Evolutionary conservation across 2,113 vertebrate genomes (phyloP).

Genomic region (Melanostigma gelatinosum): DNA sequence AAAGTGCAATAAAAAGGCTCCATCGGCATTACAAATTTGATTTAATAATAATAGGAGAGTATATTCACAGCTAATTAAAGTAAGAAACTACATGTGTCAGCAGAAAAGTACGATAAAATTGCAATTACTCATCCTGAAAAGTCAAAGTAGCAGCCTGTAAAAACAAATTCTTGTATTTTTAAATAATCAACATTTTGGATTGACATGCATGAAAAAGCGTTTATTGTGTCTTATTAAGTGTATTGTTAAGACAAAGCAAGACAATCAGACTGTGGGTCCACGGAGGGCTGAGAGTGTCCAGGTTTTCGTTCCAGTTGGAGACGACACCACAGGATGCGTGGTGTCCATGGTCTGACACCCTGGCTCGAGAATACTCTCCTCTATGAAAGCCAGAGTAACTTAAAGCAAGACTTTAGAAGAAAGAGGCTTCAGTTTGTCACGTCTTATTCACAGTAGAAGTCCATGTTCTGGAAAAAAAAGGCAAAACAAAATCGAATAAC

Average conservation of each 20-base stretch:
- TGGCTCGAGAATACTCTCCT: background rate
- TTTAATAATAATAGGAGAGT: background rate
- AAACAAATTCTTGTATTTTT: background rate
- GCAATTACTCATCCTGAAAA: background rate
- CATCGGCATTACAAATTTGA: background rate
- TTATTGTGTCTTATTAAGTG: conserved; percentile 25
- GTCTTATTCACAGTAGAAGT: conserved; percentile 79
- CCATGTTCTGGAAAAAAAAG: conserved; percentile 68
- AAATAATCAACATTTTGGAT: conserved; percentile 17
- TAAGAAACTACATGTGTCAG: conserved; percentile 37
- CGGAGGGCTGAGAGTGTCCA: background rate
- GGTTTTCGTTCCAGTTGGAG: background rate
- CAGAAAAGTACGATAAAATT: conserved; percentile 9
- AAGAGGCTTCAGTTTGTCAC: background rate
- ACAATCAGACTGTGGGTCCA: background rate
- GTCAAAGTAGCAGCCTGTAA: background rate
- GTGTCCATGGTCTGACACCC: background rate
- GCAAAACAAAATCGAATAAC: background rate
- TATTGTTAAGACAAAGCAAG: conserved; percentile 4
- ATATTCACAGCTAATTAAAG: conserved; percentile 27
- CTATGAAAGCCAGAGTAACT: conserved; percentile 5
- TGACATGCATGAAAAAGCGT: background rate
- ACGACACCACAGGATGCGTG: background rate
- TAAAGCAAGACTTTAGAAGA: background rate
- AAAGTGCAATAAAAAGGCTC: background rate